Percentiles rank a stretch among this genome's conserved stretches.
These are phyloP conservation scores for Scaeva pyrastri DNA, from an alignment of 2,888 invertebrate genomes.

Conservation along the genomic window DNA sequence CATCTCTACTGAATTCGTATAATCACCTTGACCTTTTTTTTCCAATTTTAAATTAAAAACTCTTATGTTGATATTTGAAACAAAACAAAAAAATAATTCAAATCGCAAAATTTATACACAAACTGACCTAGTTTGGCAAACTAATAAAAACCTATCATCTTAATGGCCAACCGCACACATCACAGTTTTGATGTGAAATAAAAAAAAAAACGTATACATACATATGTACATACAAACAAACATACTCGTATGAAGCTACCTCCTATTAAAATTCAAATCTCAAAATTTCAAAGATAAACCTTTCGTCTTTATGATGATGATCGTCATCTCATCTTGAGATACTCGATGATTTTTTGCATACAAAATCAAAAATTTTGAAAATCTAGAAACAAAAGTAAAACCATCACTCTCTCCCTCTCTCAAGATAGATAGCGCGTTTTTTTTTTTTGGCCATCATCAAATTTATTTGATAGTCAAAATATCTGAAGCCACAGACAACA, in stretches of 20 bases:
- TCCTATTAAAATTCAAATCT: conserved; percentile 11
- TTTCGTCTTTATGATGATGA: conserved; percentile 58
- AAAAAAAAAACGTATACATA: conserved; percentile 40
- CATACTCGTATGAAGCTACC: background rate
- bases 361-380: conserved; percentile 6
- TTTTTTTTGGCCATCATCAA: conserved; percentile 20
- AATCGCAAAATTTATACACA: conserved; percentile 43
- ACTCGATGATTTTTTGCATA: conserved; percentile 6
- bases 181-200: conserved; percentile 46
- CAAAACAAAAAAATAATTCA: conserved; percentile 25
- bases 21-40: conserved; percentile 71
- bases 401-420: no score
- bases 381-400: background rate
- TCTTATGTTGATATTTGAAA: background rate
- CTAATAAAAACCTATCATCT: conserved; percentile 26
- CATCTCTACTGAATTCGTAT: background rate
- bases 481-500: conserved; percentile 35
- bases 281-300: conserved; percentile 52
- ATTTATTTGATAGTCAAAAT: conserved; percentile 66
- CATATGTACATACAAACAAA: no score
- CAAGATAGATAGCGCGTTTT: conserved; percentile 39
- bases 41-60: conserved; percentile 4
- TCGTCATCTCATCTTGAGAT: background rate
- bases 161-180: conserved; percentile 19
- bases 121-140: conserved; percentile 34